Percentiles rank a stretch among this genome's conserved stretches.
phyloP scores from a whole-genome alignment of 2,888 invertebrate species.

The Synergus gifuensis region DNA sequence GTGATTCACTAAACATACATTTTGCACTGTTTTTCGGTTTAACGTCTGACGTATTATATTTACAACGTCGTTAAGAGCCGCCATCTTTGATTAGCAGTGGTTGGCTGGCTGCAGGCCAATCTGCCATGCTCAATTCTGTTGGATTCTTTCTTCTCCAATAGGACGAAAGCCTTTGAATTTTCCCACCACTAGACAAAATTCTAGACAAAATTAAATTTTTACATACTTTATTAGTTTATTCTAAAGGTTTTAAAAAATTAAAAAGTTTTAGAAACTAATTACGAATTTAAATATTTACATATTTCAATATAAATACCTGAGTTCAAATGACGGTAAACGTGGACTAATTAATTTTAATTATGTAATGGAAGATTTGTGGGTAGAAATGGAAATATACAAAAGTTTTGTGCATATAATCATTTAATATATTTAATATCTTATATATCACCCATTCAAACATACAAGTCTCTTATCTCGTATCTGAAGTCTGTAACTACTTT shows the following conservation, averaged over 20 bases:
- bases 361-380: background rate
- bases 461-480: slow-evolving; percentile 66
- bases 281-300: no score
- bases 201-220: background rate
- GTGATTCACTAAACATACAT: slow-evolving; percentile 22
- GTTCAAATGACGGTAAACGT: background rate
- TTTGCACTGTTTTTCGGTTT: slow-evolving; percentile 23
- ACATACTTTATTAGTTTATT: no score
- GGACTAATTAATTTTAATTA: no score
- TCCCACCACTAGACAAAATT: background rate
- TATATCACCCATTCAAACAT: slow-evolving; percentile 69
- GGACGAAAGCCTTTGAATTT: background rate
- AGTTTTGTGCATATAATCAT: slow-evolving; percentile 33
- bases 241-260: no score
- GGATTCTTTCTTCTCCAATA: background rate
- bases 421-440: slow-evolving; percentile 62
- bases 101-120: background rate
- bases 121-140: background rate
- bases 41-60: slow-evolving; percentile 13
- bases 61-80: slow-evolving; percentile 23
- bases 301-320: background rate
- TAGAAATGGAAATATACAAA: background rate
- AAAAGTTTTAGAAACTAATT: no score
- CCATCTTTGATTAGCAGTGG: slow-evolving; percentile 9
- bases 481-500: slow-evolving; percentile 36